A percentile compares a stretch with the other conserved stretches of the same genome.
These are phyloP conservation scores for Mongoloraphidia duomilia DNA, from an alignment of 2,888 invertebrate species.

Conservation along the genomic window DNA sequence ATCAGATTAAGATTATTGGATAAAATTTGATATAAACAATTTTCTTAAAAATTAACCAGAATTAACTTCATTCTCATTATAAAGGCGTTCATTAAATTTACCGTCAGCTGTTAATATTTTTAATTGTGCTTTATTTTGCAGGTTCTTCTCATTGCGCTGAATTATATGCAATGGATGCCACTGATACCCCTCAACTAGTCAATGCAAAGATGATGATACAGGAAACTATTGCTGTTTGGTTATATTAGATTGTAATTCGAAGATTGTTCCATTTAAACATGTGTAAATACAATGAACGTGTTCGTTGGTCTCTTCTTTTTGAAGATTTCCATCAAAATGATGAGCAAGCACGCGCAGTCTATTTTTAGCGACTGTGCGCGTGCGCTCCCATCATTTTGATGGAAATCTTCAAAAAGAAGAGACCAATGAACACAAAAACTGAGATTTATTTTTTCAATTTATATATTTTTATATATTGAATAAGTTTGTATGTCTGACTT, in stretches of 20 bases:
- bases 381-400: no score
- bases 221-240: no score
- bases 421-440: conserved; percentile 12
- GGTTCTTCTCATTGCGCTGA: conserved; percentile 20
- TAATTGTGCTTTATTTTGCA: conserved; percentile 4
- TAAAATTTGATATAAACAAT: no score
- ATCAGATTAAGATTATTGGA: no score
- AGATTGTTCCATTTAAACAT: conserved; percentile 7
- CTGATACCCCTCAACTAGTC: conserved; percentile 8
- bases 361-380: no score
- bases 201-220: neutral
- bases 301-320: no score
- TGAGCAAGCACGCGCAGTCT: no score
- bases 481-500: neutral
- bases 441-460: conserved; percentile 16
- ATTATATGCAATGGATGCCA: conserved; percentile 9
- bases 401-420: no score
- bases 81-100: neutral
- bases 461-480: neutral
- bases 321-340: no score
- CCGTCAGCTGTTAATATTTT: neutral
- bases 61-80: neutral
- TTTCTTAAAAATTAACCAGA: neutral
- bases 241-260: no score
- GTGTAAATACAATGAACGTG: conserved; percentile 13